Evolutionary conservation across 2,888 invertebrate genomes (phyloP).

Genomic region (Creontiades dilutus): DNA sequence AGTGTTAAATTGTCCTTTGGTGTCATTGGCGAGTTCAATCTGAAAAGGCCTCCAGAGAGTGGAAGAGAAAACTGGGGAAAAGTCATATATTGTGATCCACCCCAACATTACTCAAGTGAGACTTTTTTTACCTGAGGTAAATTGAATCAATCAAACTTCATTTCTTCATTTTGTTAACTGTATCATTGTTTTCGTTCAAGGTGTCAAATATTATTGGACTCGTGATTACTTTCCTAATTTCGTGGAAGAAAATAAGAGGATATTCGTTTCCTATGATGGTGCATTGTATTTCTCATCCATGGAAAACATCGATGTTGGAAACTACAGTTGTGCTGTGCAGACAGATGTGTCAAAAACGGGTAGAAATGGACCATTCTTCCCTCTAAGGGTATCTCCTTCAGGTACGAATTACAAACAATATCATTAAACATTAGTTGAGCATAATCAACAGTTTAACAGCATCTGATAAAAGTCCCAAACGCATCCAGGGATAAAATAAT

Average conservation of each 20-base stretch:
- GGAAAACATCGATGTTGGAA: constrained; percentile 93
- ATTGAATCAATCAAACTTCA: no score
- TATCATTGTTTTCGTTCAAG: constrained; percentile 77
- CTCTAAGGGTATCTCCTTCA: constrained; percentile 89
- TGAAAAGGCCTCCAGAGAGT: constrained; percentile 89
- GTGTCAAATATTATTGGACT: constrained; percentile 94
- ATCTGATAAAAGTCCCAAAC: no score
- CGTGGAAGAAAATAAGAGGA: constrained; percentile 94
- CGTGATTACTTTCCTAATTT: constrained; percentile 93
- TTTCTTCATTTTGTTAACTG: not conserved
- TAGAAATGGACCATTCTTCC: constrained; percentile 93
- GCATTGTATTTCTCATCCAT: constrained; percentile 96
- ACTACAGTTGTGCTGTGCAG: constrained; percentile 95
- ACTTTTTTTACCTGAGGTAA: not conserved
- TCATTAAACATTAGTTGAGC: no score
- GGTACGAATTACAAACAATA: constrained; percentile 79
- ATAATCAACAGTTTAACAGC: no score
- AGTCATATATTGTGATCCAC: constrained; percentile 94
- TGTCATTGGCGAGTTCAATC: constrained; percentile 92
- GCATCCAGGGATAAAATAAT: no score
- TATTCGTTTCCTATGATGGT: constrained; percentile 96
- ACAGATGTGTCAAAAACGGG: constrained; percentile 92
- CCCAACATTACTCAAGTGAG: constrained; percentile 90
- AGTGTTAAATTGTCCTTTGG: constrained; percentile 94
- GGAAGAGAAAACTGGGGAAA: constrained; percentile 97